Percentiles rank a stretch among this genome's conserved stretches.
Conservation (phyloP, 2,113 vertebrate species). For the Hypanus sabinus region DNA sequence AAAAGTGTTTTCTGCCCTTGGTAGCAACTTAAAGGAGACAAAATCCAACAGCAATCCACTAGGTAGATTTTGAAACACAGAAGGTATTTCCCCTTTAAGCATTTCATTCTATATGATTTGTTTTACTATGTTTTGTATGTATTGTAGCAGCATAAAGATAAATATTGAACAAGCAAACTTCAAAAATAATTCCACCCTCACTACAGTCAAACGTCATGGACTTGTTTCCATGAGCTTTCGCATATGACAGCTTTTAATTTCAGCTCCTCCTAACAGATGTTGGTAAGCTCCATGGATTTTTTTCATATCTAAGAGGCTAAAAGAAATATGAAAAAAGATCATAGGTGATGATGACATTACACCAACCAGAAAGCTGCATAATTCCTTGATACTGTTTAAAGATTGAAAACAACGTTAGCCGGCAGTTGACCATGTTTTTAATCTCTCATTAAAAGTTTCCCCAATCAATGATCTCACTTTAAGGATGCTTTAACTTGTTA, state of each 20-base stretch:
- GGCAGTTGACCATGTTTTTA: neutral
- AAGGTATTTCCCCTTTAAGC: neutral
- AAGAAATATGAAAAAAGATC: neutral
- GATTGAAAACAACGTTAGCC: neutral
- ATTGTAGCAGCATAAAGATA: neutral
- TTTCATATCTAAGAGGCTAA: neutral
- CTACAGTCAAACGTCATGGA: neutral
- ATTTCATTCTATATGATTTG: neutral
- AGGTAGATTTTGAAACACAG: neutral
- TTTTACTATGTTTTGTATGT: neutral
- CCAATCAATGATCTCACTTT: no score
- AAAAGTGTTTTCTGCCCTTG: neutral
- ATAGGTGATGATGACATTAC: neutral
- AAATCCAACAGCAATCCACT: neutral
- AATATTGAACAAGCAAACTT: neutral
- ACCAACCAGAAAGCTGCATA: neutral
- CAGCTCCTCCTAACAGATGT: neutral
- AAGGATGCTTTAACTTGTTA: no score
- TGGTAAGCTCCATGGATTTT: neutral
- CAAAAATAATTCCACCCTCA: neutral
- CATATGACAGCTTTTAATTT: neutral
- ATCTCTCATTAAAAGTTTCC: neutral
- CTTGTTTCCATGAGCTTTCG: neutral
- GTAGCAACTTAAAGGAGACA: neutral
- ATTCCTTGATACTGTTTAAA: neutral